These are phyloP conservation scores for Porites lobata DNA, from an alignment of 92 coral and sea anemone species.

Conservation along the genomic window DNA sequence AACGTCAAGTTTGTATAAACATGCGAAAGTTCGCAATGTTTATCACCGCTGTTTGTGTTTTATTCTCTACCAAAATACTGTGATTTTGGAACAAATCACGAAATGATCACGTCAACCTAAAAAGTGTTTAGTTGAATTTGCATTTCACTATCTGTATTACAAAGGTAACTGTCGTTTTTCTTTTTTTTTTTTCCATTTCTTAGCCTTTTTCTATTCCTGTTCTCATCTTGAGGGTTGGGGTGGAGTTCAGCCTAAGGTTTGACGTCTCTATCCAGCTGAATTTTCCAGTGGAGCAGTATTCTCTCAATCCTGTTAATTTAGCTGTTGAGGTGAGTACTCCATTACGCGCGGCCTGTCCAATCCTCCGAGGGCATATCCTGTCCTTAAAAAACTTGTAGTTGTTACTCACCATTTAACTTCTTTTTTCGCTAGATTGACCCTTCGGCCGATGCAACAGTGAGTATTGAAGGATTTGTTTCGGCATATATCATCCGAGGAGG, in stretches of 20 bases:
- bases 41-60: too few relatives aligned
- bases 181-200: background rate
- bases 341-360: background rate
- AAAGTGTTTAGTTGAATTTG: too few relatives aligned
- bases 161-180: too few relatives aligned
- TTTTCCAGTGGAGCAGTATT: background rate
- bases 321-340: background rate
- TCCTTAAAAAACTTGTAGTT: too few relatives aligned
- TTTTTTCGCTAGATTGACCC: background rate
- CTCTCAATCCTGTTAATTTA: background rate
- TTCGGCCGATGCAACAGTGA: background rate
- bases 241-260: background rate
- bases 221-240: background rate
- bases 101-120: too few relatives aligned
- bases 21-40: too few relatives aligned
- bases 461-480: background rate
- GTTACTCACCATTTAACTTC: too few relatives aligned
- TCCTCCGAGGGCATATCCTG: background rate
- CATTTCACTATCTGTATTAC: too few relatives aligned
- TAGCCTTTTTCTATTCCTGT: background rate
- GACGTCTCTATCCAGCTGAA: background rate
- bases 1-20: too few relatives aligned
- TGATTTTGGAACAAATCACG: too few relatives aligned
- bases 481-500: conserved; percentile 6
- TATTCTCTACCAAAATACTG: too few relatives aligned